phyloP scores from a whole-genome alignment of 2,888 invertebrate species.

The Nomada lathburiana region DNA sequence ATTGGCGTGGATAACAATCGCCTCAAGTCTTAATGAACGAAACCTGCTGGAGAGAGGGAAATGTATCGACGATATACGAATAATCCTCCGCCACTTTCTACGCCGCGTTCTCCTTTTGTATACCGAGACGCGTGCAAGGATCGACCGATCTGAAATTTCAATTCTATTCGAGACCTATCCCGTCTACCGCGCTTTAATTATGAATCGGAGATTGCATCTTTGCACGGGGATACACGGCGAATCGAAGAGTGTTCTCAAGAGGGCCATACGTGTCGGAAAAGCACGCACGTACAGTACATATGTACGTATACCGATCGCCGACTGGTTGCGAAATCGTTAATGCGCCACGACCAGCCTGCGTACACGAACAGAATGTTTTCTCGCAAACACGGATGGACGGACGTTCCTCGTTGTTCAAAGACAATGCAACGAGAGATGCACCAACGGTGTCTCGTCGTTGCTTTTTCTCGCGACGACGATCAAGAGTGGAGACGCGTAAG shows the following conservation, averaged over 20 bases:
- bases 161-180: neutral
- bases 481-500: constrained; percentile 35
- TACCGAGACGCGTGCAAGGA: neutral
- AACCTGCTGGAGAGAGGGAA: constrained; percentile 18
- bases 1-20: constrained; percentile 49
- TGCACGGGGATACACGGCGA: neutral
- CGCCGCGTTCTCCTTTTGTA: neutral
- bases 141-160: neutral
- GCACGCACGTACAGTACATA: constrained; percentile 12
- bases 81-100: constrained; percentile 35
- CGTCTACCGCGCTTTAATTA: constrained; percentile 5
- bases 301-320: constrained; percentile 37
- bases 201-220: constrained; percentile 17
- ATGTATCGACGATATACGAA: constrained; percentile 12
- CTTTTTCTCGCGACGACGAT: constrained; percentile 49
- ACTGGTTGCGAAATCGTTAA: constrained; percentile 60
- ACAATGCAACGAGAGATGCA: constrained; percentile 63
- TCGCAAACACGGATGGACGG: constrained; percentile 51
- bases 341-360: constrained; percentile 27
- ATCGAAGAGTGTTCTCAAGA: constrained; percentile 1
- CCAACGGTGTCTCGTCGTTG: constrained; percentile 26
- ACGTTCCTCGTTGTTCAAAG: constrained; percentile 61
- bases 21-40: constrained; percentile 34
- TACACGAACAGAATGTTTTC: constrained; percentile 32
- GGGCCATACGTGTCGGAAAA: constrained; percentile 40